Base-by-base conservation (phyloP, 2,888 invertebrate species). In the Ophion ventricosus region DNA sequence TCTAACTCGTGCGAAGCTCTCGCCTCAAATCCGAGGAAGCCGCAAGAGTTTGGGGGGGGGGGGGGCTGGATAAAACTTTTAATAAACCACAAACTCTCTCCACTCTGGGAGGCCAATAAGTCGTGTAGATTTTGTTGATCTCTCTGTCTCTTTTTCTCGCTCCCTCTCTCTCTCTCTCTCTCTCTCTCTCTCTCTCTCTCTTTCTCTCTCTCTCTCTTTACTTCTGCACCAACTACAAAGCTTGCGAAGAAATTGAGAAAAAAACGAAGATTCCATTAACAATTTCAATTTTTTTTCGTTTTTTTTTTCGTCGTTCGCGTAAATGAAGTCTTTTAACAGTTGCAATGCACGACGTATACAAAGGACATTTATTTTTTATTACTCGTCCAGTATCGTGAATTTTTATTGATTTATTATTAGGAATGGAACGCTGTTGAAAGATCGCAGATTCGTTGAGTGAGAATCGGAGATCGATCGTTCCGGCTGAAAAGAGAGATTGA, bases 81-180 rank as follows among this genome's bases (percentile, higher is more conserved):
- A 83, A 83, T 83, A 83, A 83, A 83, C 80, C 73, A 67, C 80
- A 69, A 73, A 80, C 76, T 76, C 83, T 73, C 72, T 66, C 61
- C 17, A 61, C 49, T 59, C 10, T 64, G 29, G 61, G 61, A 73
- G 73, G 76, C 76, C 80, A 83, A 73, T 80, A 67, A 80, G 73
- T 83, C 67, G 72, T 56, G 54, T 54, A 54, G 64, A 80, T 83
- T 80, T 80, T 70, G 43, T 35, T 43, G 43, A 43, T 25, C 23
- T 20, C 20, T 23, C 59, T 20, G 26, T 25, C 43, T 57, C n/a
- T 57, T 4, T 10, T 40, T 57, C n/a, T 35, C 59, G 14, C 43
- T 54, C 35, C 43, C 17, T 35, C 57, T 40, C 69, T 57, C n/a
- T 43, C 2, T 11, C 49, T 11, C 7, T 43, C 11, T 49, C 23